Evolutionary conservation across 92 coral and sea anemone species (phyloP).

Genomic region (Anthopleura xanthogrammica): DNA sequence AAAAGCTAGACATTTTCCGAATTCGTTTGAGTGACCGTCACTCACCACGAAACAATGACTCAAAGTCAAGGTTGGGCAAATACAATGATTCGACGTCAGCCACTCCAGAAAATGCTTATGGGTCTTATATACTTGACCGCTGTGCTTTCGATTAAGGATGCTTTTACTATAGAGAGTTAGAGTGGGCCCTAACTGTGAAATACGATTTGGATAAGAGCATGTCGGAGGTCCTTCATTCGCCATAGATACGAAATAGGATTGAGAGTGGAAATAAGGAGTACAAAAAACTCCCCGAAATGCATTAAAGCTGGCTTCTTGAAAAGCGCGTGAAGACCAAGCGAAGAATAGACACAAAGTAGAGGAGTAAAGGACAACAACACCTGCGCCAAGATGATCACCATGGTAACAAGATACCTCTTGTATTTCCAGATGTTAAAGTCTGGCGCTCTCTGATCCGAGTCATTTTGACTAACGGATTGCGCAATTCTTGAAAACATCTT

Average conservation of each 20-base stretch:
- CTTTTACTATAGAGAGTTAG: too few species aligned
- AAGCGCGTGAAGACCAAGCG: neutral
- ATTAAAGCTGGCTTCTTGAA: neutral
- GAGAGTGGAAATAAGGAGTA: neutral
- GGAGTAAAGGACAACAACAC: neutral
- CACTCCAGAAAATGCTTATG: too few species aligned
- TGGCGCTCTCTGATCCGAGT: neutral
- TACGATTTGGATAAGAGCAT: neutral
- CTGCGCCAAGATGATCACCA: neutral
- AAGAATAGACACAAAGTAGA: neutral
- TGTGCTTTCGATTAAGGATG: too few species aligned
- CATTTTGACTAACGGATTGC: too few species aligned
- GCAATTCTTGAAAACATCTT: neutral
- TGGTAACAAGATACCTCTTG: constrained; percentile 4
- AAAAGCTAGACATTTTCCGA: too few species aligned
- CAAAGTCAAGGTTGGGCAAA: too few species aligned
- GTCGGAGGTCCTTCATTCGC: constrained; percentile 22
- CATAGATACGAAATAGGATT: constrained; percentile 9
- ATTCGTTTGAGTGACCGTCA: too few species aligned
- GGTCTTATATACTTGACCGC: too few species aligned
- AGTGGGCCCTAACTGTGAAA: too few species aligned
- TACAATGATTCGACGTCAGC: too few species aligned
- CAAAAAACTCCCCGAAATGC: constrained; percentile 11
- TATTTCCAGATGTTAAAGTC: constrained; percentile 5
- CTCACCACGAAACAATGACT: too few species aligned